Evolutionary conservation across 2,113 vertebrate genomes (phyloP).

Genomic region (Plecotus auritus): DNA sequence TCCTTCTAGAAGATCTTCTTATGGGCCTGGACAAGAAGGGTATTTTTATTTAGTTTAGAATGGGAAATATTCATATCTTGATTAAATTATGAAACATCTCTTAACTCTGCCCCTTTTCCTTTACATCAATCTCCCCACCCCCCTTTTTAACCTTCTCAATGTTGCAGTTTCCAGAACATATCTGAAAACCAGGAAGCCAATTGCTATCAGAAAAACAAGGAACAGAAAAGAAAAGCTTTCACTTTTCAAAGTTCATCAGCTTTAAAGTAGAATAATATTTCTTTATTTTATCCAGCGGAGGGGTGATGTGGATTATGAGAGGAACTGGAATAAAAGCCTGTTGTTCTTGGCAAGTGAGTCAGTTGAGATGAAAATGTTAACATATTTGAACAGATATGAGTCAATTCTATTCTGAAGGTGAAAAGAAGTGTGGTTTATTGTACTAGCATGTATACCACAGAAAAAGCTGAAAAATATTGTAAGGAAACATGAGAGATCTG

Average conservation of each 20-base stretch:
- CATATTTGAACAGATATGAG: slow-evolving; percentile 38
- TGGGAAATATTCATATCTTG: not conserved
- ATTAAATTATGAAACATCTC: not conserved
- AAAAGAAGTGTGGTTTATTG: not conserved
- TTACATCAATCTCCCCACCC: not conserved
- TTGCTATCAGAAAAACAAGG: not conserved
- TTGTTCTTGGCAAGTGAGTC: slow-evolving; percentile 32
- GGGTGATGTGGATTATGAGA: not conserved
- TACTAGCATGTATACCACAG: not conserved
- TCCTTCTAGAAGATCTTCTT: not conserved
- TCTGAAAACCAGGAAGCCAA: not conserved
- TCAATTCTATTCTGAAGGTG: not conserved
- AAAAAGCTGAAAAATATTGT: not conserved
- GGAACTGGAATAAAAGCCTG: not conserved
- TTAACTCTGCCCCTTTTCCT: not conserved
- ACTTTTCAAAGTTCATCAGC: slow-evolving; percentile 11
- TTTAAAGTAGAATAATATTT: slow-evolving; percentile 6
- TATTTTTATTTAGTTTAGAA: slow-evolving; percentile 26
- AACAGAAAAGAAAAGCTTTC: not conserved
- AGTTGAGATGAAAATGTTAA: slow-evolving; percentile 23
- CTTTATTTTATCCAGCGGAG: slow-evolving; percentile 15
- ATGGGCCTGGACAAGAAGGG: not conserved
- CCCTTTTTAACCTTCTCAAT: not conserved
- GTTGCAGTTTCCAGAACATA: slow-evolving; percentile 13
- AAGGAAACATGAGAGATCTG: not conserved